Evolutionary conservation across 1,140 invertebrate genomes (phyloP).

Genomic region (Trichonephila inaurata): DNA sequence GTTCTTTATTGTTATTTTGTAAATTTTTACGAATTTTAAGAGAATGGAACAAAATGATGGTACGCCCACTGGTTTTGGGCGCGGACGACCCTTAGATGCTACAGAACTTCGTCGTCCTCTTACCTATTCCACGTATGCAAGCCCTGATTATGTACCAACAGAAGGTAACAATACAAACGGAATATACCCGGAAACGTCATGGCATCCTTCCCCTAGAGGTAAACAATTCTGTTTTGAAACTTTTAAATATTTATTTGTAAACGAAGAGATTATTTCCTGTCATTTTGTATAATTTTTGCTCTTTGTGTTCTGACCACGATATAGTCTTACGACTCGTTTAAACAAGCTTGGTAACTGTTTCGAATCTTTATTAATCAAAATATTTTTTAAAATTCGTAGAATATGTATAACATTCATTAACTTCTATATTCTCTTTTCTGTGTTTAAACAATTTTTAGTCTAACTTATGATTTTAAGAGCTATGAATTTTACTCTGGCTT

Average conservation of each 20-base stretch:
- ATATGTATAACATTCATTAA: too few relatives aligned
- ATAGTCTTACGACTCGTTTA: neutral
- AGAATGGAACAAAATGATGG: slow-evolving; percentile 72
- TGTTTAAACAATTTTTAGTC: too few relatives aligned
- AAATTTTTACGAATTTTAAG: slow-evolving; percentile 51
- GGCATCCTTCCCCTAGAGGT: slow-evolving; percentile 50
- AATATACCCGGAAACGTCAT: slow-evolving; percentile 61
- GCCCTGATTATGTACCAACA: slow-evolving; percentile 71
- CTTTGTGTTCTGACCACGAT: neutral
- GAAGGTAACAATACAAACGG: slow-evolving; percentile 74
- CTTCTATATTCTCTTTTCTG: too few relatives aligned
- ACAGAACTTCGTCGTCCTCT: slow-evolving; percentile 67
- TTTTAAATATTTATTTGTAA: neutral
- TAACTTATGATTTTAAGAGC: too few relatives aligned
- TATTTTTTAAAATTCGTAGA: too few relatives aligned
- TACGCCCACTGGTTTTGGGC: slow-evolving; percentile 66
- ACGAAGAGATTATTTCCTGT: neutral
- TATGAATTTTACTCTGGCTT: too few relatives aligned
- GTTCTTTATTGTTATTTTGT: slow-evolving; percentile 31
- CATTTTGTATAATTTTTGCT: neutral
- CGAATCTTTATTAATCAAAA: too few relatives aligned
- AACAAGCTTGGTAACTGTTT: neutral
- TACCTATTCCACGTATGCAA: slow-evolving; percentile 71
- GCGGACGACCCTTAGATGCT: slow-evolving; percentile 50
- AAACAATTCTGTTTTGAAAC: slow-evolving; percentile 23